phyloP scores from a whole-genome alignment of 2,888 invertebrate genomes.

The Agrochola macilenta region DNA sequence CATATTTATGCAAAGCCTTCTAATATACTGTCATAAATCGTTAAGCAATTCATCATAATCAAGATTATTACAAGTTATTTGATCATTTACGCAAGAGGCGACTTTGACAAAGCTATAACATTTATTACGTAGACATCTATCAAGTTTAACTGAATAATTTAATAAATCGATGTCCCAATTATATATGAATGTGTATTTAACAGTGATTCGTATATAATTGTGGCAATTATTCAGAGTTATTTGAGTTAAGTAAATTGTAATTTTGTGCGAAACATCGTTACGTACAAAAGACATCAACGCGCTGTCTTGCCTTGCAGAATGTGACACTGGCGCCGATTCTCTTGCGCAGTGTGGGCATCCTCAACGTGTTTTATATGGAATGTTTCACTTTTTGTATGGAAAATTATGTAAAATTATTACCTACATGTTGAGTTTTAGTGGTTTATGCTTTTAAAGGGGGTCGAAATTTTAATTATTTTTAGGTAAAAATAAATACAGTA shows the following conservation, averaged over 20 bases:
- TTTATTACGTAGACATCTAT: slow-evolving; percentile 27
- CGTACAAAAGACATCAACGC: slow-evolving; percentile 66
- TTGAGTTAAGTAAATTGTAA: slow-evolving; percentile 9
- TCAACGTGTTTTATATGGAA: no score
- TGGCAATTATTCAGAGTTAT: slow-evolving; percentile 38
- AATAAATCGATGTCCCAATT: slow-evolving; percentile 41
- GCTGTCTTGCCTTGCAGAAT: no score
- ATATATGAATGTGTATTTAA: slow-evolving; percentile 38
- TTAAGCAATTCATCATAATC: slow-evolving; percentile 26
- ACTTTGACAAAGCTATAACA: slow-evolving; percentile 48
- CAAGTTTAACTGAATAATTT: slow-evolving; percentile 29
- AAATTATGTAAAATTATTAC: no score
- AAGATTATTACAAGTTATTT: slow-evolving; percentile 30
- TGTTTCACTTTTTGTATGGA: no score
- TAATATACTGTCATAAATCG: not conserved
- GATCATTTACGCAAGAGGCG: slow-evolving; percentile 16
- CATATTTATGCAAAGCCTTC: not conserved
- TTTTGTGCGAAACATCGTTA: slow-evolving; percentile 5
- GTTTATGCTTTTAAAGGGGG: no score
- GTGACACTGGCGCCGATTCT: no score
- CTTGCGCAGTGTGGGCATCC: no score
- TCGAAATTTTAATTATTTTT: no score
- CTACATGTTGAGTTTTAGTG: no score
- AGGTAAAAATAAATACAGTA: no score
- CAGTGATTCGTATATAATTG: slow-evolving; percentile 37